Evolutionary conservation across 2,888 invertebrate genomes (phyloP).

Genomic region (Plebejus melissa): DNA sequence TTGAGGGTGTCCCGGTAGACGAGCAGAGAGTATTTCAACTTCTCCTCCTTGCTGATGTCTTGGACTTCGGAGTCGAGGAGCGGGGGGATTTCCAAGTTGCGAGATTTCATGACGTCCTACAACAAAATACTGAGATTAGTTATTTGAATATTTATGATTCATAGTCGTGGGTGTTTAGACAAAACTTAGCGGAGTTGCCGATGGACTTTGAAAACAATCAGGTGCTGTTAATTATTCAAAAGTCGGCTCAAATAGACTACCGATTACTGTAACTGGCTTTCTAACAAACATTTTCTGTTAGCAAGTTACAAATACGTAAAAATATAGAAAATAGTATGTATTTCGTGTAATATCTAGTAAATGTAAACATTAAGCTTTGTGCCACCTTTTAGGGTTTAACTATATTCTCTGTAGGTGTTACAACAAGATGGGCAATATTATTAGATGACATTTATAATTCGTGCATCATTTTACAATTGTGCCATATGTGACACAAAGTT

Average conservation of each 20-base stretch:
- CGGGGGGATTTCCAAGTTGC: constrained; percentile 53
- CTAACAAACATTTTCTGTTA: too few relatives aligned
- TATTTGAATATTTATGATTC: constrained; percentile 3
- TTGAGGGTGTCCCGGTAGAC: constrained; percentile 65
- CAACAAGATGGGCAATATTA: background rate
- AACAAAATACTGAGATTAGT: constrained; percentile 35
- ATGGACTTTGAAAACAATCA: background rate
- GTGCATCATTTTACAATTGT: too few relatives aligned
- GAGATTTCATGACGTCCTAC: constrained; percentile 61
- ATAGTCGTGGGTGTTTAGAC: background rate
- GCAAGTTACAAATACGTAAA: too few relatives aligned
- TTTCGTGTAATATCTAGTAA: too few relatives aligned
- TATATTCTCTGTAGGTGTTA: too few relatives aligned
- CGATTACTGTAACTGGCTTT: too few relatives aligned
- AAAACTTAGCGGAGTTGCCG: background rate
- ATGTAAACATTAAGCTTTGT: too few relatives aligned
- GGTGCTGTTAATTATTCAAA: background rate
- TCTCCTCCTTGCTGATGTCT: constrained; percentile 47
- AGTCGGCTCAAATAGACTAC: background rate
- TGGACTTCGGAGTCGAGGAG: constrained; percentile 55
- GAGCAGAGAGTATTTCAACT: constrained; percentile 47
- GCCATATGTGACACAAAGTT: background rate
- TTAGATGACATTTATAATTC: background rate
- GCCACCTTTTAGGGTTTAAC: too few relatives aligned
- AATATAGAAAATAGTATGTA: too few relatives aligned